Evolutionary conservation across 2,113 vertebrate genomes (phyloP), one percentile per base, ranked within the genome.

Genomic region (Pachypanchax playfairii): DNA sequence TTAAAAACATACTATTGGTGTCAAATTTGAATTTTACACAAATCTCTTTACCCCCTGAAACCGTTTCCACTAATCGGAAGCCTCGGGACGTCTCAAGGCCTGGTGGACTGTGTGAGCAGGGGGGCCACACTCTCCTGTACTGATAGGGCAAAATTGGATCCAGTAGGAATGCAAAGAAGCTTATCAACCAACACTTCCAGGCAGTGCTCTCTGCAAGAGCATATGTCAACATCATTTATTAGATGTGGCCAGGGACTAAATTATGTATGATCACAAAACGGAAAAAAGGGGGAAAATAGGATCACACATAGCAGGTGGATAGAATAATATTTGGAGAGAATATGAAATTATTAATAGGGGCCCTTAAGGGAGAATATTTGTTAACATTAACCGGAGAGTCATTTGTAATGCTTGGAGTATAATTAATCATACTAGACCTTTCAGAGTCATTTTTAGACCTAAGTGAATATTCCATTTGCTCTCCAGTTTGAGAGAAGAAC

Each of bases 201-300:
- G 90, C 90, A 87, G 79, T 85, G 88, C 89, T 90, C 88, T 84
- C 88, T 80, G 88, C 90, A 84, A 90, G 89, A 91, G 90, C 91
- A 93, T 91, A 91, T 93, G 92, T 93, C 92, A 93, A 92, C 91
- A 92, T 91, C 91, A 92, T 93, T 92, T 92, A 92, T 91, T 89
- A 91, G 91, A 92, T 91, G 91, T 92, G 91, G 92, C 90, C 89
- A 67, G 87, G 90, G 89, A 91, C 91, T 91, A 92, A 92, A 92
- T 92, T 90, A 92, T 91, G 85, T 90, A 92, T 90, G 88, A 92
- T 91, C 90, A 90, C 88, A 92, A 93, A 92, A 91, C 68, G 81
- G 65, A 63, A 64, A 68, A 52, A 46, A 41, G 21, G 65, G 38
- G 20, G 10, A 15, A 83, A 87, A 75, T 86, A 57, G 82, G 88